Evolutionary conservation across 2,888 invertebrate species (phyloP).

Genomic region (Alcis repandata): DNA sequence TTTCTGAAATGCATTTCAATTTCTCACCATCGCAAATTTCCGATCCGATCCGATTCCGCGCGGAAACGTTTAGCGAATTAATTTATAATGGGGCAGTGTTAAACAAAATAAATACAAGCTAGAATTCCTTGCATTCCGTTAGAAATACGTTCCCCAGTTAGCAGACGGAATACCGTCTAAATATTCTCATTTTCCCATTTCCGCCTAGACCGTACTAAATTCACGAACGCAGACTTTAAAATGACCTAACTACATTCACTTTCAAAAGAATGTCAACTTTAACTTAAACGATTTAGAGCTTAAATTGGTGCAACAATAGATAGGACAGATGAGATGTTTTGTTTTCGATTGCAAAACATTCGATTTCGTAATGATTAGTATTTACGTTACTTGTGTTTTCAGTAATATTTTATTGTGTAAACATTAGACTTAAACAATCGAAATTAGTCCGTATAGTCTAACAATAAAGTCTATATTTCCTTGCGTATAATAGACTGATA

Average conservation of each 20-base stretch:
- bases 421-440: conserved; percentile 19
- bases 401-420: conserved; percentile 23
- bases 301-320: not conserved
- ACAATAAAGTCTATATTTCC: conserved; percentile 25
- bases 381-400: conserved; percentile 40
- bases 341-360: conserved; percentile 27
- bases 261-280: conserved; percentile 28
- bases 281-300: not conserved
- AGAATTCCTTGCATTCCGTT: not conserved
- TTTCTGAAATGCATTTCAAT: too few relatives aligned
- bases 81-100: not conserved
- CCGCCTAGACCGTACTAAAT: conserved; percentile 44
- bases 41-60: not conserved
- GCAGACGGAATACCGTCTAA: conserved; percentile 28
- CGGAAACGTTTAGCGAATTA: not conserved
- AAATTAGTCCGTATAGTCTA: conserved; percentile 17
- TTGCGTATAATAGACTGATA: not conserved
- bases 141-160: not conserved
- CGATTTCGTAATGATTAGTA: conserved; percentile 44
- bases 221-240: conserved; percentile 36
- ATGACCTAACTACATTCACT: conserved; percentile 25
- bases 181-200: conserved; percentile 27
- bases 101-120: not conserved
- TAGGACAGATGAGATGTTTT: conserved; percentile 1
- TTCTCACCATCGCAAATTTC: too few relatives aligned